Percentiles rank a stretch among this genome's conserved stretches.
Evolutionary conservation across 2,797 vertebrate species (phyloP).

Genomic region (Lophius americanus): DNA sequence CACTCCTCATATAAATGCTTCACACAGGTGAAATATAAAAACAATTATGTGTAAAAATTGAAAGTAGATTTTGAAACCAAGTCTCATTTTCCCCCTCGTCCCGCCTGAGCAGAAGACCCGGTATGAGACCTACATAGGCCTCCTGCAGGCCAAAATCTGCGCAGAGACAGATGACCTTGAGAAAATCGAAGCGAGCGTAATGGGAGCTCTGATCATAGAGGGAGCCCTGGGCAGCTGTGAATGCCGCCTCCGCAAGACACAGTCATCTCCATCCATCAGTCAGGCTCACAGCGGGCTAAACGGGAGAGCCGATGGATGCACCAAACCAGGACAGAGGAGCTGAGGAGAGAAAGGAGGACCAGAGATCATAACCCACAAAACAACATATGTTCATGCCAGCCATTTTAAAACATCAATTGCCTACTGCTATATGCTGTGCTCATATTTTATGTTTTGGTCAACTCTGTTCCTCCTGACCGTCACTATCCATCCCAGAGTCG

Average conservation of each 20-base stretch:
- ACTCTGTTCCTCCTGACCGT: slow-evolving; percentile 7
- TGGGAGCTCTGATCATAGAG: slow-evolving; percentile 75
- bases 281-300: slow-evolving; percentile 86
- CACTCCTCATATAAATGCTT: background rate
- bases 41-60: background rate
- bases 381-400: slow-evolving; percentile 32
- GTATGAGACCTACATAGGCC: slow-evolving; percentile 93
- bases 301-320: slow-evolving; percentile 62
- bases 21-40: background rate
- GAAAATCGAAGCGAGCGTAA: slow-evolving; percentile 90
- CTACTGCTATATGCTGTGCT: slow-evolving; percentile 16
- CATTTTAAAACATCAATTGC: slow-evolving; percentile 33
- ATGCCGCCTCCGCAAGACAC: slow-evolving; percentile 89
- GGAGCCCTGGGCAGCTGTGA: slow-evolving; percentile 80
- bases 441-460: slow-evolving; percentile 36
- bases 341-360: slow-evolving; percentile 49
- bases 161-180: slow-evolving; percentile 93
- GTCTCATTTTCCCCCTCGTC: background rate
- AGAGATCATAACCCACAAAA: slow-evolving; percentile 23
- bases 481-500: slow-evolving; percentile 34
- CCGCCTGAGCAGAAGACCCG: slow-evolving; percentile 88
- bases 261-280: slow-evolving; percentile 93
- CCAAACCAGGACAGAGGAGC: slow-evolving; percentile 57
- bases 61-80: background rate
- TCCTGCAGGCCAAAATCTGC: slow-evolving; percentile 90